A percentile compares a stretch with the other conserved stretches of the same genome.
phyloP scores from a whole-genome alignment of 2,888 invertebrate species.

The Lacanobia wlatinum region DNA sequence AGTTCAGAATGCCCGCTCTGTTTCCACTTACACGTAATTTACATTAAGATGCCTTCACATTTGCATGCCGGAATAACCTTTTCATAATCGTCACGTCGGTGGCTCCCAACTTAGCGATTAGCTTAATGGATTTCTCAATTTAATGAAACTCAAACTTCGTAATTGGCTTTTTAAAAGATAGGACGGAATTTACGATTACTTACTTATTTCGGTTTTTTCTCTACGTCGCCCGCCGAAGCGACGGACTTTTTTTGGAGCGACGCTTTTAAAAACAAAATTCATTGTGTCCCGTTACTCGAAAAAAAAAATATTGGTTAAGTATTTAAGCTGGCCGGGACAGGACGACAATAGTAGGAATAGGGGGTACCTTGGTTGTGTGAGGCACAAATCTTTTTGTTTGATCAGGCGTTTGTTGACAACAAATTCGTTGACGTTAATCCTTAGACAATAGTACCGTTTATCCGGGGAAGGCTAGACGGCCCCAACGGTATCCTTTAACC shows the following conservation, averaged over 20 bases:
- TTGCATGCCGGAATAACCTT: constrained; percentile 87
- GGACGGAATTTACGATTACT: constrained; percentile 79
- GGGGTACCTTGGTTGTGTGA: constrained; percentile 80
- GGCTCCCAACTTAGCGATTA: constrained; percentile 86
- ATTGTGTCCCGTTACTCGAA: constrained; percentile 73
- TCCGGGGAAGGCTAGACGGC: constrained; percentile 77
- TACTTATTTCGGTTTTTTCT: constrained; percentile 69
- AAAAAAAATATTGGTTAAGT: constrained; percentile 74
- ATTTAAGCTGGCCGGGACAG: constrained; percentile 80
- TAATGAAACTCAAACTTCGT: constrained; percentile 86
- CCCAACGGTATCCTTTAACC: constrained; percentile 81
- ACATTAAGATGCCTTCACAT: constrained; percentile 86
- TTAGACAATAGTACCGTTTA: constrained; percentile 87
- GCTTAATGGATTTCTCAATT: constrained; percentile 88
- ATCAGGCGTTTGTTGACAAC: constrained; percentile 90
- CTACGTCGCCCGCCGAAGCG: constrained; percentile 27
- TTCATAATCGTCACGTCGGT: constrained; percentile 87
- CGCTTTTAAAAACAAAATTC: constrained; percentile 65
- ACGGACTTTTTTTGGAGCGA: constrained; percentile 62
- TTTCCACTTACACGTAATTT: constrained; percentile 87
- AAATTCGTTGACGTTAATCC: constrained; percentile 90
- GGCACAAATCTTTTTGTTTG: constrained; percentile 88
- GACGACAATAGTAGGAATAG: constrained; percentile 80
- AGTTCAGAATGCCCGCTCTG: constrained; percentile 79
- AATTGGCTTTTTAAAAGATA: constrained; percentile 87